These are phyloP conservation scores for Vimba vimba DNA, from an alignment of 2,113 vertebrate species.

Conservation along the genomic window DNA sequence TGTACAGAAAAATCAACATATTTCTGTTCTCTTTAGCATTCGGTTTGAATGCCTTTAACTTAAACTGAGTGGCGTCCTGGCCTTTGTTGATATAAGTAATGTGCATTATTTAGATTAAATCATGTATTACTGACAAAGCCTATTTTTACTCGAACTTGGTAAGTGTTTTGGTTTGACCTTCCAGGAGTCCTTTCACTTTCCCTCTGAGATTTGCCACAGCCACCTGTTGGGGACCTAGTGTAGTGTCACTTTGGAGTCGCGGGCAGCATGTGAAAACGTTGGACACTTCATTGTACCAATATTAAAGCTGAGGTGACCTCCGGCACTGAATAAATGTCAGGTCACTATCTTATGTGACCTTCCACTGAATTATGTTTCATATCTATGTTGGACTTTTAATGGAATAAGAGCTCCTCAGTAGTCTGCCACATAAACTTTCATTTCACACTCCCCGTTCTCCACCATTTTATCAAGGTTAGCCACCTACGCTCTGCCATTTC, in stretches of 20 bases:
- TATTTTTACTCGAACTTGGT: neutral
- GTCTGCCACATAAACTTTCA: constrained; percentile 1
- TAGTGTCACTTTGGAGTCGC: constrained; percentile 32
- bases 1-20: neutral
- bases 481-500: constrained; percentile 16
- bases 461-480: neutral
- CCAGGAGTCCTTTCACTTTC: neutral
- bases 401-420: neutral
- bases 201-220: neutral
- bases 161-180: neutral
- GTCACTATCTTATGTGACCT: constrained; percentile 13
- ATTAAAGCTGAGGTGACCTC: constrained; percentile 50
- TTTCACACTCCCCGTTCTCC: constrained; percentile 4
- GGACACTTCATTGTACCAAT: constrained; percentile 48
- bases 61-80: neutral
- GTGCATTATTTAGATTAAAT: neutral
- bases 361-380: constrained; percentile 41
- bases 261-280: constrained; percentile 34
- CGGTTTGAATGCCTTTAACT: neutral
- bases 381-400: constrained; percentile 16
- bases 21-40: neutral
- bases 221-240: constrained; percentile 26
- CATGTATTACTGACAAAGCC: neutral
- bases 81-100: neutral
- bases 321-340: constrained; percentile 50